Percentiles rank a stretch among this genome's conserved stretches.
Conservation (phyloP, 2,888 invertebrate genomes). For the Himalopsyche anomala region DNA sequence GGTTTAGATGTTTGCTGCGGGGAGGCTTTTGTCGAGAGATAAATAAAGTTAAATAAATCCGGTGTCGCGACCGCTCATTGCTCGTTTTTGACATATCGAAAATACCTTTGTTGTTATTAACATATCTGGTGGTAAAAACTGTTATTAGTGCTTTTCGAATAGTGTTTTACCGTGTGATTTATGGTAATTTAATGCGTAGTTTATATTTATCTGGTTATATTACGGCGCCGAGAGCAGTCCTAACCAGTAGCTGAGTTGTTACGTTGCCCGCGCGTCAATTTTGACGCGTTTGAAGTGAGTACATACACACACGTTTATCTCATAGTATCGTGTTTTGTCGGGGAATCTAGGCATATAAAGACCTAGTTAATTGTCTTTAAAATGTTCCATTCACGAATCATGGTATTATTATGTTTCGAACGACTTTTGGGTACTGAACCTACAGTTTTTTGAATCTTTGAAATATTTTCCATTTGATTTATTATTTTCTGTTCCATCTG, state of each 20-base stretch:
- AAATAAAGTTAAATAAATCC: conserved; percentile 76
- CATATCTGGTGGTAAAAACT: conserved; percentile 17
- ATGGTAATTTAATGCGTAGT: conserved; percentile 71
- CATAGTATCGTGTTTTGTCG: neutral
- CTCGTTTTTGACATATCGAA: conserved; percentile 75
- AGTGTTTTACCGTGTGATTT: conserved; percentile 71
- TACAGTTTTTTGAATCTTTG: too few relatives aligned
- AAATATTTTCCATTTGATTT: too few relatives aligned
- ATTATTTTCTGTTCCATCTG: too few relatives aligned
- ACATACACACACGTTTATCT: neutral
- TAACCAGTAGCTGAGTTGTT: conserved; percentile 41
- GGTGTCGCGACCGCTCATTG: conserved; percentile 71
- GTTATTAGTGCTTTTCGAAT: conserved; percentile 66
- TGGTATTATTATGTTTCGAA: too few relatives aligned
- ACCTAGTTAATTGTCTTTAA: too few relatives aligned
- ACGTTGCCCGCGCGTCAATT: conserved; percentile 58
- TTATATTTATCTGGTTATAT: conserved; percentile 59
- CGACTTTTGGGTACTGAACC: too few relatives aligned
- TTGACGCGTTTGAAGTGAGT: conserved; percentile 46
- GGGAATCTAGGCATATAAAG: neutral
- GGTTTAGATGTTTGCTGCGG: conserved; percentile 75
- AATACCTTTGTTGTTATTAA: conserved; percentile 35
- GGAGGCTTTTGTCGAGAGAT: conserved; percentile 77
- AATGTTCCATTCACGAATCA: too few relatives aligned
- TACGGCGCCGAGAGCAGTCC: conserved; percentile 31